Evolutionary conservation across 2,888 invertebrate genomes (phyloP).

Genomic region (Lamproptera curius): DNA sequence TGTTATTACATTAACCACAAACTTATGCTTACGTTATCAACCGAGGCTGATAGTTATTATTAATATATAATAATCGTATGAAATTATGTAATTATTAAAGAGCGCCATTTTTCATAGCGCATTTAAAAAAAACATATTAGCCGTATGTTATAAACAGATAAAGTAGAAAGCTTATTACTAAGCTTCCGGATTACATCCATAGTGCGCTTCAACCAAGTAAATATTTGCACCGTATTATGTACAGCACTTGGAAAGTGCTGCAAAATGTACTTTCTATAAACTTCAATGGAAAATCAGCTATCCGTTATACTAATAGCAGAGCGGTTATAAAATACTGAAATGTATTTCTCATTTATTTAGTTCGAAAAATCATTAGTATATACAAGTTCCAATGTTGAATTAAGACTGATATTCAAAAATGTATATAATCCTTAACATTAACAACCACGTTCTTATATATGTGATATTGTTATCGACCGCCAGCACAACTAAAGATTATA

Average conservation of each 20-base stretch:
- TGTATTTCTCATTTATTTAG: neutral
- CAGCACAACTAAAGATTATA: no score
- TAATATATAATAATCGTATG: no score
- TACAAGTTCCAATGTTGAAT: neutral
- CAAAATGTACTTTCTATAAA: neutral
- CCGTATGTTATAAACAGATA: constrained; percentile 11
- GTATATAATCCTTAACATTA: neutral
- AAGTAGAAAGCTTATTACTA: constrained; percentile 16
- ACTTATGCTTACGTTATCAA: no score
- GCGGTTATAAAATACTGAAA: no score
- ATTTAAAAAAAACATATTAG: no score
- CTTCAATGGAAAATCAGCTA: no score
- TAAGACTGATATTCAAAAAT: neutral
- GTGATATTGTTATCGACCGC: no score
- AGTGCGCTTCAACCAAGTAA: constrained; percentile 13
- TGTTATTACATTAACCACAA: no score
- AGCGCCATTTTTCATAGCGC: no score
- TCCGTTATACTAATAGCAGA: no score
- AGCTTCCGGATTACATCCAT: constrained; percentile 16
- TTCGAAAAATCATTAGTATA: neutral
- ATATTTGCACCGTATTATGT: constrained; percentile 6
- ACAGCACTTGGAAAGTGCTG: constrained; percentile 6
- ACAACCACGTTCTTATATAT: neutral
- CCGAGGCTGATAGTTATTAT: no score
- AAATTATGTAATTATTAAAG: no score